Base-by-base conservation (phyloP, 2,113 vertebrate genomes). In the Acanthochromis polyacanthus region DNA sequence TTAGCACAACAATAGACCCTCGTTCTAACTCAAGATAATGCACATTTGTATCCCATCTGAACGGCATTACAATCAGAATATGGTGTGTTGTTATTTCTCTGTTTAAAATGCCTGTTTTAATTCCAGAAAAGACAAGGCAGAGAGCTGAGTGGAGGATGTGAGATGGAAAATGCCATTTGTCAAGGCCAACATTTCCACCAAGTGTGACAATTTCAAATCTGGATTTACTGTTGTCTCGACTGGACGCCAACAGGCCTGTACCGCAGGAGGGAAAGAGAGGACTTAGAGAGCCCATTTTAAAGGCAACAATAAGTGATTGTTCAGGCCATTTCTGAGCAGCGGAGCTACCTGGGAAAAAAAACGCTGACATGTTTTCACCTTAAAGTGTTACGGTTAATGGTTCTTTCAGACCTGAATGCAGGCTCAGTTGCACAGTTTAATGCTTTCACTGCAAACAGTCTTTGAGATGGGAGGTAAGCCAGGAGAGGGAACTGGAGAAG, bases 121-220 rank as follows among this genome's bases (percentile, higher is more conserved):
- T 82, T 59, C 62, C 19, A 4, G 20, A 56, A 76, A 30, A 20
- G 25, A 63, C 55, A 25, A 51, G 20, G 59, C 46, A 16, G 65
- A 50, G 71, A 40, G 32, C 48, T 17, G 48, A 12, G 58, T 14
- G 30, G 14, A 55, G 48, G 79, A 79, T 60, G 65, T 45, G 64
- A 81, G 55, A 70, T 60, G 83, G 72, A 88, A 78, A 80, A 78
- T 67, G 56, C 7, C 36, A 64, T 87, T 81, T 60, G 71, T 84
- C 70, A 82, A 22, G n/a, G 51, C 61, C 28, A n/a, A 30, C 58
- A 38, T 71, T 64, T 84, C 36, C 17, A 62, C 10, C 30, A 7
- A 32, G 22, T 4, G 40, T 55, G 78, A 81, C 3, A 0, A 69
- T 48, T 67, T 84, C 23, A 71, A 68, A 68, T 40, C 58, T 58